Evolutionary conservation across 1,140 invertebrate species (phyloP).

Genomic region (Eriosoma lanigerum): DNA sequence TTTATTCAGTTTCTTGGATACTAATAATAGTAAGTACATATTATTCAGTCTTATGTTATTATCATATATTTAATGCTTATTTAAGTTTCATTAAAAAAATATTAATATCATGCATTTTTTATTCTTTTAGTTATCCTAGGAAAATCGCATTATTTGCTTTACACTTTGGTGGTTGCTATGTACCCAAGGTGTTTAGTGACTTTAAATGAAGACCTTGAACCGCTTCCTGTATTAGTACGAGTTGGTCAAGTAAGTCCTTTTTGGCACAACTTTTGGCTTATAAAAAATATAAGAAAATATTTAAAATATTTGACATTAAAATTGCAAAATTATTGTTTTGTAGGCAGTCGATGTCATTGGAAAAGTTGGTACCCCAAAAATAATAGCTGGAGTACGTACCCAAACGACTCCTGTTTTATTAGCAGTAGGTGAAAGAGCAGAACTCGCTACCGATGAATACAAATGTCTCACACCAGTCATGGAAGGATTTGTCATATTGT

Average conservation of each 20-base stretch:
- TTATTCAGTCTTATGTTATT: not conserved
- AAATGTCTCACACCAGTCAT: slow-evolving; percentile 91
- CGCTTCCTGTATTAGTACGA: slow-evolving; percentile 91
- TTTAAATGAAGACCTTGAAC: slow-evolving; percentile 94
- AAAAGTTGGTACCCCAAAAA: slow-evolving; percentile 98
- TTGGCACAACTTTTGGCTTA: too few relatives aligned
- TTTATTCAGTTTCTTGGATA: slow-evolving; percentile 91
- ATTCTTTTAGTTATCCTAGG: slow-evolving; percentile 82
- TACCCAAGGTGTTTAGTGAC: slow-evolving; percentile 99
- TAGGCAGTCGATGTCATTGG: slow-evolving; percentile 98
- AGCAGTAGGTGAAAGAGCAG: slow-evolving; percentile 95
- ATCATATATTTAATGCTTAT: too few relatives aligned
- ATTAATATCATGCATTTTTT: not conserved
- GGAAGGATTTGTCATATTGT: slow-evolving; percentile 98
- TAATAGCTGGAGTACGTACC: slow-evolving; percentile 99
- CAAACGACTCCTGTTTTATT: slow-evolving; percentile 97
- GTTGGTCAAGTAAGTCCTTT: slow-evolving; percentile 88
- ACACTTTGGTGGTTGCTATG: slow-evolving; percentile 94
- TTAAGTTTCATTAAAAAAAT: too few relatives aligned
- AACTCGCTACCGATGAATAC: slow-evolving; percentile 98
- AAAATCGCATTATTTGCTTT: slow-evolving; percentile 94
- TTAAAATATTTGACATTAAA: not conserved
- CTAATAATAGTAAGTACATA: slow-evolving; percentile 79
- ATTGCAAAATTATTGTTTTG: slow-evolving; percentile 22
- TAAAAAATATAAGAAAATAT: not conserved